A percentile compares a stretch with the other conserved stretches of the same genome.
phyloP scores from a whole-genome alignment of 2,888 invertebrate species.

The Euproctis similis region DNA sequence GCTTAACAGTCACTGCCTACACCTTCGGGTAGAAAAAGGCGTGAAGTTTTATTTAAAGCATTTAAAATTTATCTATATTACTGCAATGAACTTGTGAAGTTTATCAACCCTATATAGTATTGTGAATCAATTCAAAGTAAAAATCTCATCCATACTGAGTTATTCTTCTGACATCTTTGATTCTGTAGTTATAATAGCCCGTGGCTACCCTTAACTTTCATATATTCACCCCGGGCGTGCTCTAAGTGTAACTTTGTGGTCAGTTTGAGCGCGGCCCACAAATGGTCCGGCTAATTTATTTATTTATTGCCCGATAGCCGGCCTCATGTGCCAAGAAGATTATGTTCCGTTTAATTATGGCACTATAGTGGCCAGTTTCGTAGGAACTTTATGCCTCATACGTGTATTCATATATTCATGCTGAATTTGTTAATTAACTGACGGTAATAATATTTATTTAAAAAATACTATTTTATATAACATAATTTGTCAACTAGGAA shows the following conservation, averaged over 20 bases:
- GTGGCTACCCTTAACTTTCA: conserved; percentile 29
- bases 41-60: too few relatives aligned
- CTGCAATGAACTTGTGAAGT: too few relatives aligned
- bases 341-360: conserved; percentile 15
- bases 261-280: conserved; percentile 30
- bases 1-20: too few relatives aligned
- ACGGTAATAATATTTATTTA: too few relatives aligned
- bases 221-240: conserved; percentile 39
- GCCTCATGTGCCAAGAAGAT: conserved; percentile 13
- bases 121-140: too few relatives aligned
- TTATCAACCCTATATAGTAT: too few relatives aligned
- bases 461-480: too few relatives aligned
- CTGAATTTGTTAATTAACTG: too few relatives aligned
- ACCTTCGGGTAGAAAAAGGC: too few relatives aligned
- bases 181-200: conserved; percentile 10
- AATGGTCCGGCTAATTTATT: conserved; percentile 43
- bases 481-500: too few relatives aligned
- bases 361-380: conserved; percentile 7
- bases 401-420: too few relatives aligned
- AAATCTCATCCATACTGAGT: not conserved
- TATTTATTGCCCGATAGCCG: conserved; percentile 34
- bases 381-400: not conserved
- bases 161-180: conserved; percentile 1
- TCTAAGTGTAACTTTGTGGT: conserved; percentile 32
- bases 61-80: too few relatives aligned